Base-by-base conservation (phyloP, 2,113 vertebrate genomes). In the Misgurnus mizolepis region DNA sequence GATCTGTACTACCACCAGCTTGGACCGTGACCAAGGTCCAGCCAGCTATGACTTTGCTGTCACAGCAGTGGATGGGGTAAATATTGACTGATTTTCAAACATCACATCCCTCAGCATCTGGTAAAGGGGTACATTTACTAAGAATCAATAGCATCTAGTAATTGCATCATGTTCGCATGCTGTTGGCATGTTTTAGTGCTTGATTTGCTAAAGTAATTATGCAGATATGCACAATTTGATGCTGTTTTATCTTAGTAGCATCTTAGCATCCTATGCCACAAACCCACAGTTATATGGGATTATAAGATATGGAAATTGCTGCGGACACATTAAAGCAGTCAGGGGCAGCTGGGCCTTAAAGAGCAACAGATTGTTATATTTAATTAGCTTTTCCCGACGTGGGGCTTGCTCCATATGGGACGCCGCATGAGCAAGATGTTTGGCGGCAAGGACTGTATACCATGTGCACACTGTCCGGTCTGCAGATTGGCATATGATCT, bases 51-150 rank as follows among this genome's bases (percentile, higher is more conserved):
- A 98, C 86, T 98, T 98, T 86, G 95, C 95, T 0, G 88, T 99
- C 87, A 96, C 95, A 0, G 98, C 96, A 3, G 91, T 95, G 7
- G 98, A 98, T 15, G 98, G 98, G 95, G 98, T 98, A 85, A 96
- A 18, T 58, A 18, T 18, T 7, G 17, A 18, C 6, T 58, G 55
- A 18, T 22, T 22, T 22, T 22, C 22, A 22, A 22, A 22, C 22
- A 22, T 22, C 22, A 22, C 22, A 22, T 58, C 6, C 14, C 4
- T 11, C 8, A 7, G 6, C 43, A 45, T 45, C 43, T 34, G 27
- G 27, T 34, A 34, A 34, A 34, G 27, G 27, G 27, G 3, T 34
- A 34, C 27, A 34, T 34, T 34, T 34, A 34, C 27, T 34, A 34
- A 34, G 27, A 34, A 34, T 34, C 27, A 34, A 34, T 34, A 34